Evolutionary conservation across 2,797 vertebrate species (phyloP), one percentile per base, ranked within the genome.

Genomic region (Sylvia borin): DNA sequence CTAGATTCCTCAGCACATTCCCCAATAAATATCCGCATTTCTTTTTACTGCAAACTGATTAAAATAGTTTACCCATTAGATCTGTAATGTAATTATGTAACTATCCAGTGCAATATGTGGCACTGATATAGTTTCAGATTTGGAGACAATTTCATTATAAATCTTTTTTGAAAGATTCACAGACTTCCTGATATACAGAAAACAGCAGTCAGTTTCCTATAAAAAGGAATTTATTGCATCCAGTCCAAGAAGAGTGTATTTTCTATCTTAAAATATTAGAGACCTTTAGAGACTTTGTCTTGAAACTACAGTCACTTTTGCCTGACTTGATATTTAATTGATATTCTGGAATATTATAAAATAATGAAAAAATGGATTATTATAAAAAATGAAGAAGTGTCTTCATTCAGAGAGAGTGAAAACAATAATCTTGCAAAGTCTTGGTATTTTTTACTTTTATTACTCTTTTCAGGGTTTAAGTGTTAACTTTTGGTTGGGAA

Each of bases 111-210:
- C 29, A 66, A 43, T 85, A 48, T 50, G 48, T 92, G 67, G 16
- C 68, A 77, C 22, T 72, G 73, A 53, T 70, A 25, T 25, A 1
- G 16, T 75, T 78, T 85, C 68, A 77, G 45, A 91, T 90, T 93
- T 88, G 40, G 70, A 92, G 26, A 57, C 51, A 84, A 72, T 73
- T 90, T 88, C 20, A 34, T 86, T 92, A 68, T 65, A 85, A 95
- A 51, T 1, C 16, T 94, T 81, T 62, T 58, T n/a, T 71, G 78
- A 90, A 78, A 61, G 75, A 55, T 47, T 81, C 60, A 84, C 47
- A 71, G 71, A 34, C 47, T 76, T 95, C 20, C 34, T 4, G 4
- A 65, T 42, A 20, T 58, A 66, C 32, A 72, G 73, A 86, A 90
- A 80, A 83, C 19, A 81, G 5, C 47, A 77, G 40, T 60, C 32